Evolutionary conservation across 2,888 invertebrate genomes (phyloP), one percentile per base, ranked within the genome.

Genomic region (Philereme vetulata): DNA sequence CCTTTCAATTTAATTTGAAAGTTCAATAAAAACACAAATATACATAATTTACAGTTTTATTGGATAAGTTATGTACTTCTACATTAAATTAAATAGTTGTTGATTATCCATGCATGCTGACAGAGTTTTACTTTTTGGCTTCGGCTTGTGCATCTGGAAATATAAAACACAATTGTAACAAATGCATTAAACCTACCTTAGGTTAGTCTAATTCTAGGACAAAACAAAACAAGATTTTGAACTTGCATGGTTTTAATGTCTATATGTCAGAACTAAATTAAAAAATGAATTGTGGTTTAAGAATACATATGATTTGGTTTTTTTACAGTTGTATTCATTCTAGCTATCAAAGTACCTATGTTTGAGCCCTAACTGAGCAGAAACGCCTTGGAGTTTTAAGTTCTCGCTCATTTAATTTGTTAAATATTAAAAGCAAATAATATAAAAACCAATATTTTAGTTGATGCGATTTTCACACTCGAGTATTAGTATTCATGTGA

Each of bases 121-220:
- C 73, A 65, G 75, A 71, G 62, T 68, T 68, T 72, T 62, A 68
- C 67, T 75, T 81, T 70, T 86, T 78, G 11, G 78, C 71, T 57
- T 75, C 77, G 56, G 77, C 73, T 64, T 86, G 72, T 44, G 75
- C 70, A 76, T 80, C 90, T 90, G 88, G 64, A 86, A 87, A 66
- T 54, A 52, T 5, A 56, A 34, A 42, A 21, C 10, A 42, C 5
- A 46, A 51, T 6, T 51, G 1, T 35, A 44, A 34, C 10, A 33
- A 47, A 34, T 38, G 38, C 8, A 38, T 38, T 38, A 38, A 38
- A 8, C n/a, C n/a, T n/a, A n/a, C n/a, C n/a, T n/a, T 21, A 21
- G 21, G 21, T 4, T 34, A 5, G 7, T 34, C 33, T n/a, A 48
- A 35, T 51, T 46, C 50, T 46, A 47, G 32, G 56, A 51, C 42